Base-by-base conservation (phyloP, 2,113 vertebrate genomes). In the Dicentrarchus labrax region DNA sequence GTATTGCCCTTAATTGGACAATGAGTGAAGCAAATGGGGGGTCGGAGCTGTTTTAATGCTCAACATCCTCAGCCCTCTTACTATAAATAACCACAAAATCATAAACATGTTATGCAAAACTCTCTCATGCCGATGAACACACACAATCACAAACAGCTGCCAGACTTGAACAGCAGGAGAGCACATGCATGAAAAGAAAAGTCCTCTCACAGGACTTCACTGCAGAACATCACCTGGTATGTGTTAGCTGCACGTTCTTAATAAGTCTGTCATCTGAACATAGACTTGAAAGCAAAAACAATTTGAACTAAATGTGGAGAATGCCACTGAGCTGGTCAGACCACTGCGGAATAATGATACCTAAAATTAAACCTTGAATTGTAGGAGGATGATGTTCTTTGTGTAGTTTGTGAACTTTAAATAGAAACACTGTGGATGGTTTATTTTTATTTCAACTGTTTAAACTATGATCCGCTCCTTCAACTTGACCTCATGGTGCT, bases 91-190 rank as follows among this genome's bases (percentile, higher is more conserved):
- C 19, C 56, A 65, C 24, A 70, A 36, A 76, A 72, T 67, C 10
- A 72, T 48, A 72, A 80, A 61, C 65, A 86, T 68, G 54, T 65
- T 74, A 67, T 69, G 69, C 57, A 43, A 21, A 59, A 51, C 22
- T 82, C 54, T 45, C 5, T 7, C 53, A 65, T 41, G 43, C 57
- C 71, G 47, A 10, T 22, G 12, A 57, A 64, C 66, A 66, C 51
- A 61, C 62, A 56, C 48, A 78, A 47, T 75, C 56, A 82, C 59
- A 66, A 50, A 39, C 13, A 16, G 22, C 36, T 48, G 68, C 62
- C 75, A 74, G 66, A 30, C 30, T 16, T 38, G 50, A 79, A 43
- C 86, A 84, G 78, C 81, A 72, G 81, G 83, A 69, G 30, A 13
- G 22, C 83, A 87, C 47, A 77, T 84, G 83, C 68, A 61, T 45